Conservation (phyloP, 2,113 vertebrate genomes). For the Phycodurus eques region DNA sequence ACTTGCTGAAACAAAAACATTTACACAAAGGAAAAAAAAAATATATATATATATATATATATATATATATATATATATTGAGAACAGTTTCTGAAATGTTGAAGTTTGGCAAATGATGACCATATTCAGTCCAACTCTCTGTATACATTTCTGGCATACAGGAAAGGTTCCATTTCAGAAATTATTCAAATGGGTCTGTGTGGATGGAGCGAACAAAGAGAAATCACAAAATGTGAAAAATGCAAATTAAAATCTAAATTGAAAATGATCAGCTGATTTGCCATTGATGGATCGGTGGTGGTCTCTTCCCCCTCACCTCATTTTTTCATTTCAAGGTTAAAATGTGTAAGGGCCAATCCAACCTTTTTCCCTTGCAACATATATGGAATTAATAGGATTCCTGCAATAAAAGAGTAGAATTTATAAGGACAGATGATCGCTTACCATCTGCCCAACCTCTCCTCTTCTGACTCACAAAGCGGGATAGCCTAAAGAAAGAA, state of each 20-base stretch:
- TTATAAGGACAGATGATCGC: conserved; percentile 18
- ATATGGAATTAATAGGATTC: neutral
- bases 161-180: conserved; percentile 58
- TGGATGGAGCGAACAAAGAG: conserved; percentile 37
- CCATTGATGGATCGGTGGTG: conserved; percentile 7
- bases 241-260: conserved; percentile 42
- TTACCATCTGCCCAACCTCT: conserved; percentile 76
- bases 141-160: neutral
- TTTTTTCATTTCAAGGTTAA: conserved; percentile 16
- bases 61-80: neutral
- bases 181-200: conserved; percentile 38
- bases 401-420: conserved; percentile 14
- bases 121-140: neutral
- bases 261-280: conserved; percentile 16
- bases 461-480: conserved; percentile 71
- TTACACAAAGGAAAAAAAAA: conserved; percentile 33
- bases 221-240: conserved; percentile 23
- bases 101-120: neutral
- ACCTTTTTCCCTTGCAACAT: conserved; percentile 2
- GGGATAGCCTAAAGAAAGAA: conserved; percentile 60
- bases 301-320: conserved; percentile 18
- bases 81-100: conserved; percentile 71
- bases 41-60: neutral
- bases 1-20: conserved; percentile 47
- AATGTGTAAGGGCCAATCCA: conserved; percentile 10